Base-by-base conservation (phyloP, 2,888 invertebrate species). In the Amblyjoppa fuscipennis region DNA sequence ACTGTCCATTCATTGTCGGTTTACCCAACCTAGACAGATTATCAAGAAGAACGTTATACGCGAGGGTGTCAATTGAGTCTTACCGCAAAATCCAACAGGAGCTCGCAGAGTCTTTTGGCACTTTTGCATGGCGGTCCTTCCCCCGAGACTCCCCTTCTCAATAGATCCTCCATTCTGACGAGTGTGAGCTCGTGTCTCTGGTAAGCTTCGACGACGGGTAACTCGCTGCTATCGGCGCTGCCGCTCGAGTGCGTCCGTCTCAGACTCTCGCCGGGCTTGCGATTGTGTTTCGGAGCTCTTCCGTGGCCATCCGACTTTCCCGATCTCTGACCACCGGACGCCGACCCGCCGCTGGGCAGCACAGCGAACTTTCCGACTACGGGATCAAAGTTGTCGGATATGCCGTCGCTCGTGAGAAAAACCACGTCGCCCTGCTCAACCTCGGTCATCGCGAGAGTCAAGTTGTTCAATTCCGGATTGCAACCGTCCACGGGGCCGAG, bases 331-430 rank as follows among this genome's bases (percentile, higher is more conserved):
- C 90, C 81, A 71, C 88, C 85, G 41, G 89, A 86, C 59, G 84
- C 80, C 6, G 83, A 49, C 5, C 80, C 88, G 20, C 89, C 90
- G 84, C 84, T 91, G 13, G 93, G 93, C 92, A 95, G 93, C 20
- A 96, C 95, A 5, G 98, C 97, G 92, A 98, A 97, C 94, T 97
- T 97, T 41, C 98, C 98, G 81, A 98, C 98, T 45, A 98, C 98
- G 0, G 98, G 98, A 94, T 98, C 98, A 91, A 98, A 98, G 93
- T 98, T 98, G 93, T 98, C 98, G 6, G 98, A 97, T 49, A 98
- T 96, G 7, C 98, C 98, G 92, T 98, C 98, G n/a, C 97, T 97
- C 0, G 98, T 98, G 20, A 98, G 95, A 93, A 98, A 97, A 38
- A 98, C 97, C 85, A 98, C 96, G 92, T 98, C 98, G 11, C 97